Evolutionary conservation across 35 echinoderm and acorn worm species (phyloP).

Genomic region (Antedon bifida): DNA sequence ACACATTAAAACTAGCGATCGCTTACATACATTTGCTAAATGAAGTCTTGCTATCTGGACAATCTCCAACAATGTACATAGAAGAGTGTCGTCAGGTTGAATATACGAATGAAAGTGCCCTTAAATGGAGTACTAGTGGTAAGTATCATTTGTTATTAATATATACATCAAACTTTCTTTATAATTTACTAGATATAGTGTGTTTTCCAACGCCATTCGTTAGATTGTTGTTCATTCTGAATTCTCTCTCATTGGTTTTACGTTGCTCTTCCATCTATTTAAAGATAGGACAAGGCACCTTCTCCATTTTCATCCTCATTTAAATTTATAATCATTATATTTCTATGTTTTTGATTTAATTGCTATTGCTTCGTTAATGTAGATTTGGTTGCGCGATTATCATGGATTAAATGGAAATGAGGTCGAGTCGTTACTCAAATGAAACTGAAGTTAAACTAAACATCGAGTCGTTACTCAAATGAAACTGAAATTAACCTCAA

Average conservation of each 20-base stretch:
- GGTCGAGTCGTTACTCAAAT: neutral
- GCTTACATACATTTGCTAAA: neutral
- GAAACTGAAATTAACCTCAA: too few species aligned
- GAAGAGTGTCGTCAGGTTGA: neutral
- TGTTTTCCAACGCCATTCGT: too few species aligned
- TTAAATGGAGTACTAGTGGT: neutral
- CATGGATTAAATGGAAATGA: neutral
- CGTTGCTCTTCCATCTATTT: too few species aligned
- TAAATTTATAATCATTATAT: too few species aligned
- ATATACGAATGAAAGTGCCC: neutral
- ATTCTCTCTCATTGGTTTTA: too few species aligned
- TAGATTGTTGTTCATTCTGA: too few species aligned
- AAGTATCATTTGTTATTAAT: neutral
- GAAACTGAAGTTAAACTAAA: too few species aligned
- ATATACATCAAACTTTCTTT: too few species aligned
- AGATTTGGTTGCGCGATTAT: neutral
- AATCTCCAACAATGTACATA: neutral
- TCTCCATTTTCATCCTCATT: neutral
- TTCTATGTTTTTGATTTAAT: too few species aligned
- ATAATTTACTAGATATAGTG: too few species aligned
- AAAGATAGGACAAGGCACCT: too few species aligned
- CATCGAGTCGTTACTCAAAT: too few species aligned
- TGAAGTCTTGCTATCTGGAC: neutral
- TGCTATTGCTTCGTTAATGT: neutral
- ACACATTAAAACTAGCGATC: neutral